Base-by-base conservation (phyloP, 1,140 invertebrate species). In the Dinoponera quadriceps region DNA sequence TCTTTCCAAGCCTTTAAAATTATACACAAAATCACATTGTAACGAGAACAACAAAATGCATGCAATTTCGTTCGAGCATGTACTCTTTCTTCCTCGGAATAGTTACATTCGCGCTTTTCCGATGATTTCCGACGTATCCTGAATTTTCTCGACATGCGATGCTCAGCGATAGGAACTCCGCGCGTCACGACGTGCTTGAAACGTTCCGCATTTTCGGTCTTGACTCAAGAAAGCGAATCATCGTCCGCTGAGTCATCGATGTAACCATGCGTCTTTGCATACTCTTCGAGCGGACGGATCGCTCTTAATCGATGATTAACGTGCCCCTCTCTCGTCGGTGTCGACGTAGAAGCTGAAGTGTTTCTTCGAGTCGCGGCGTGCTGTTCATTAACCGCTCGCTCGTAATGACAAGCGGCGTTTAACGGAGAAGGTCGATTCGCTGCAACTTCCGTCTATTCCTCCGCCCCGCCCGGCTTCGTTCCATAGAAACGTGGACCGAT, bases 221-320 rank as follows among this genome's bases (percentile, higher is more conserved):
- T n/a, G 22, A 71, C 18, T 2, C 51, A 18, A 78, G 51, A 44
- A 68, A 71, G 33, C 75, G 65, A 80, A 80, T 80, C 75, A 80
- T 80, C 75, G 22, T 22, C 3, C 11, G 75, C 22, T 80, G 75
- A 80, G 65, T 80, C 75, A 80, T 9, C 51, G 22, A 44, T 20
- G 44, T 75, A 54, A 51, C 18, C 22, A 44, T 48, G 44, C 22
- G 65, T 57, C 78, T 22, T 55, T 55, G 63, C 16, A 55, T 57
- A 63, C 60, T 85, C 54, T 11, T 44, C 22, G 59, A 55, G 29
- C 60, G 44, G 72, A 69, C 59, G 18, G 77, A 86, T 87, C 73
- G 73, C n/a, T 65, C 13, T 68, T 87, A 86, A 87, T 87, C 80
- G 85, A 87, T 86, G 85, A 86, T 87, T 87, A 87, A 86, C 73